These are phyloP conservation scores for Drosophila anceps DNA, from an alignment of 2,888 invertebrate genomes.

Conservation along the genomic window DNA sequence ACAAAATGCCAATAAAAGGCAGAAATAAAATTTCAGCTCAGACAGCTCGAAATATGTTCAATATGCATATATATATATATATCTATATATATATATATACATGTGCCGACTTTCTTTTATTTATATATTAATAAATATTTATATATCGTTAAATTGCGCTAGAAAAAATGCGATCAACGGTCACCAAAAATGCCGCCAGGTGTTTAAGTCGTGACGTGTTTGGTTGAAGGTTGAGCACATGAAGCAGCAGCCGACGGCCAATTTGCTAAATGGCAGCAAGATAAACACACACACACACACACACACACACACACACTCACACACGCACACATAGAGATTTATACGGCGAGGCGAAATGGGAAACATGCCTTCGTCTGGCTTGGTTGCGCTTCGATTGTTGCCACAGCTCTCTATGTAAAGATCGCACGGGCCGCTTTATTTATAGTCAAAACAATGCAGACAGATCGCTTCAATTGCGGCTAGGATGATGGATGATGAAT, in stretches of 20 bases:
- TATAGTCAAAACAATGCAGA: constrained; percentile 75
- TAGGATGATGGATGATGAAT: constrained; percentile 59
- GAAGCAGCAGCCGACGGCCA: constrained; percentile 25
- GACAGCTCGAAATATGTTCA: neutral
- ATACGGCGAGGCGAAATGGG: constrained; percentile 8
- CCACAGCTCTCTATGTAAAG: constrained; percentile 30
- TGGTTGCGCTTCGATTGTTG: constrained; percentile 40
- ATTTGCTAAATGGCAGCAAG: constrained; percentile 33
- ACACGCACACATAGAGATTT: neutral
- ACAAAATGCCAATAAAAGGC: constrained; percentile 28
- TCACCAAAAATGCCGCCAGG: constrained; percentile 63
- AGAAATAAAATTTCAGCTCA: constrained; percentile 15
- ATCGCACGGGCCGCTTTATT: constrained; percentile 60
- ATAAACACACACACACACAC: constrained; percentile 35
- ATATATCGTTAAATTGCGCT: constrained; percentile 9
- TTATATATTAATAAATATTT: neutral
- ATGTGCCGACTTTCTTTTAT: neutral
- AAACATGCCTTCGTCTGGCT: constrained; percentile 35
- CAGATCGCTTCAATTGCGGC: constrained; percentile 75
- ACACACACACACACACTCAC: neutral
- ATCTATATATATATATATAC: neutral
- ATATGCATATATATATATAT: no score
- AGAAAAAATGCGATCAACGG: constrained; percentile 22
- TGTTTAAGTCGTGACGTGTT: constrained; percentile 71
- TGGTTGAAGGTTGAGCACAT: constrained; percentile 29